phyloP scores from a whole-genome alignment of 2,113 vertebrate genomes.

The Nibea coibor region DNA sequence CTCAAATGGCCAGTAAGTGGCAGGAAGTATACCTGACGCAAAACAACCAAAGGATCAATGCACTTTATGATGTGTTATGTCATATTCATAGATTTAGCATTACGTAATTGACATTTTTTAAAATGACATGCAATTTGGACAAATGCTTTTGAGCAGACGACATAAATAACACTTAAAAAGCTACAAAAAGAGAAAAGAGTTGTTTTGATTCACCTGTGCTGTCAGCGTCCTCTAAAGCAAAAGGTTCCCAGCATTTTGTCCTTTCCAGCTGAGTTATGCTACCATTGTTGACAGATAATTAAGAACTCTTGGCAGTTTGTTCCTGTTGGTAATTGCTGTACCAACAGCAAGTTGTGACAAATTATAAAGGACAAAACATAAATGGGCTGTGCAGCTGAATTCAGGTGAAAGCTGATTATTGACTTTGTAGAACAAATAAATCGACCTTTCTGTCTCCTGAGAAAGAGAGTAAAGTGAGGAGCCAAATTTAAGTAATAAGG shows the following conservation, averaged over 20 bases:
- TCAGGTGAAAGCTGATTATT: slow-evolving; percentile 34
- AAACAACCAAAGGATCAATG: slow-evolving; percentile 5
- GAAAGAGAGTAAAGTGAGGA: not conserved
- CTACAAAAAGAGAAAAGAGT: not conserved
- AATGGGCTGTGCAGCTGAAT: slow-evolving; percentile 14
- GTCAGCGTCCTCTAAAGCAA: slow-evolving; percentile 1
- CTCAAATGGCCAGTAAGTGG: slow-evolving; percentile 5
- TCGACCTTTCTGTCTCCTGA: not conserved
- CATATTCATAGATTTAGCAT: not conserved
- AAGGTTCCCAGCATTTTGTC: slow-evolving; percentile 7
- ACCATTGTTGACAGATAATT: slow-evolving; percentile 46
- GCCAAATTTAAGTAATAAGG: not conserved
- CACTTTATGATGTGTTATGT: no score
- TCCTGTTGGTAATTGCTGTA: slow-evolving; percentile 37
- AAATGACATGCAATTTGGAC: not conserved
- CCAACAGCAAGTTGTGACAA: slow-evolving; percentile 31
- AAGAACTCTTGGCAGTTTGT: slow-evolving; percentile 32
- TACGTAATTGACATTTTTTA: not conserved
- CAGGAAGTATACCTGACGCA: not conserved
- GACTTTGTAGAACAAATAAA: slow-evolving; percentile 27
- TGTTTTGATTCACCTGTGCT: slow-evolving; percentile 1
- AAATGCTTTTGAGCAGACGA: not conserved
- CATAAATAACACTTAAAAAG: not conserved
- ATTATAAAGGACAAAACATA: slow-evolving; percentile 34
- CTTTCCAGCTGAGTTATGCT: slow-evolving; percentile 23